These are phyloP conservation scores for Aphis craccivora DNA, from an alignment of 1,140 invertebrate species.

Conservation along the genomic window DNA sequence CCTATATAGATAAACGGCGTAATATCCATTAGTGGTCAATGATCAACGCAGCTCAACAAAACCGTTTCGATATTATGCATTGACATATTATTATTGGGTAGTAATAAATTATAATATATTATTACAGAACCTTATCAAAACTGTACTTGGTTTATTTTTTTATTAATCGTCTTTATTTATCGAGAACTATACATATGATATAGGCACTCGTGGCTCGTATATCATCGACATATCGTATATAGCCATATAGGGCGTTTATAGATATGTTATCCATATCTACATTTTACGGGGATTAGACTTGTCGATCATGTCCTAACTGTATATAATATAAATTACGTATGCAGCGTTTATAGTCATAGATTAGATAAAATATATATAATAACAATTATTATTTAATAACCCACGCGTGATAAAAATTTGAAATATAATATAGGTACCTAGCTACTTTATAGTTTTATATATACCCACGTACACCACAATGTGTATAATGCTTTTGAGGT, in stretches of 20 bases:
- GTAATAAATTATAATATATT: not conserved
- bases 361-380: not conserved
- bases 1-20: not conserved
- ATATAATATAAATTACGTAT: not conserved
- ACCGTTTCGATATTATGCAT: not conserved
- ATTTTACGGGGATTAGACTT: not conserved
- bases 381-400: not conserved
- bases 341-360: not conserved
- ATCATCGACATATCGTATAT: not conserved
- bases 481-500: not conserved
- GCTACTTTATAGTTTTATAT: not conserved
- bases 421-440: not conserved
- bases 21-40: not conserved
- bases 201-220: not conserved
- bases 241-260: not conserved
- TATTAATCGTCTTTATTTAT: not conserved
- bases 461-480: not conserved
- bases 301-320: not conserved
- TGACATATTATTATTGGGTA: not conserved
- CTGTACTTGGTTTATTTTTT: not conserved
- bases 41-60: not conserved
- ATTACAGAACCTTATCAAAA: not conserved
- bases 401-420: not conserved
- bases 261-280: not conserved
- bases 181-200: not conserved